Conservation (phyloP, 92 coral and sea anemone species). For the Epizoanthus rinbou region DNA sequence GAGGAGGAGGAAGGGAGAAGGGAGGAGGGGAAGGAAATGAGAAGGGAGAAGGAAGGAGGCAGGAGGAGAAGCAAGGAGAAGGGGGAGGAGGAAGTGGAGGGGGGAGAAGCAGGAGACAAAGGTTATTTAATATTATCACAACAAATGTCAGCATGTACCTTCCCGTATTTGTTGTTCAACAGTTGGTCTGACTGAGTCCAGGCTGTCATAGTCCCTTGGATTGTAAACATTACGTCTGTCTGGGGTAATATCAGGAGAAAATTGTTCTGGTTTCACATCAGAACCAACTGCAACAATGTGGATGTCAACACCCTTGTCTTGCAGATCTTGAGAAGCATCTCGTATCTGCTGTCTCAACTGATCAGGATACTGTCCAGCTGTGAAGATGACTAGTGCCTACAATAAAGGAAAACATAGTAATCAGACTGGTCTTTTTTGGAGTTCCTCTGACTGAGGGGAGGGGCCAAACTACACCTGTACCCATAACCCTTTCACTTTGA, state of each 20-base stretch:
- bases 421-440: too few relatives aligned
- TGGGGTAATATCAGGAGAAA: conserved; percentile 16
- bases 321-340: conserved; percentile 57
- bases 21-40: too few relatives aligned
- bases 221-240: conserved; percentile 17
- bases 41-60: too few relatives aligned
- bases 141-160: not conserved
- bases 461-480: too few relatives aligned
- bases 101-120: too few relatives aligned
- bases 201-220: conserved; percentile 24
- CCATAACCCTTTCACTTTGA: too few relatives aligned
- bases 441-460: too few relatives aligned
- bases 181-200: not conserved
- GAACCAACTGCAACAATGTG: conserved; percentile 68
- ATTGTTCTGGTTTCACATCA: conserved; percentile 51
- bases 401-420: not conserved
- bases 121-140: too few relatives aligned
- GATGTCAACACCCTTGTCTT: conserved; percentile 57
- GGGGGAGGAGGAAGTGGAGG: too few relatives aligned
- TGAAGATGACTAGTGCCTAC: conserved; percentile 24
- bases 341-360: conserved; percentile 30
- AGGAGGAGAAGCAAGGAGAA: too few relatives aligned
- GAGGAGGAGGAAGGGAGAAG: too few relatives aligned
- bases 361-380: conserved; percentile 28
- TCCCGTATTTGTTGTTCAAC: not conserved